Evolutionary conservation across 2,113 vertebrate genomes (phyloP).

Genomic region (Phyllostomus hastatus): DNA sequence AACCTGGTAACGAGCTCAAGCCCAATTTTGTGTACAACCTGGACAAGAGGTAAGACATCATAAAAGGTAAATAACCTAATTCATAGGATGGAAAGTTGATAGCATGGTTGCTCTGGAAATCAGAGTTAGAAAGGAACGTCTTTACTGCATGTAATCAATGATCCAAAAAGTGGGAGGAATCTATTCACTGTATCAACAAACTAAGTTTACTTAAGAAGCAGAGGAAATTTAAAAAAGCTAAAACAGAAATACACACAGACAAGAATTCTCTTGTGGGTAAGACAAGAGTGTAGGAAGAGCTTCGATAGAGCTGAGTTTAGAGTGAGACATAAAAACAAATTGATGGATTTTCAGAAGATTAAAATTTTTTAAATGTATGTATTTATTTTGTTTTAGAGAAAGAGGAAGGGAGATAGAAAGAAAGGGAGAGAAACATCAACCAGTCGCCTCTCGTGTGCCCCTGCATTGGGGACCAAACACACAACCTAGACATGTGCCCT

Average conservation of each 20-base stretch:
- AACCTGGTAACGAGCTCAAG: not conserved
- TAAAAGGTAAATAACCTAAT: not conserved
- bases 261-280: no score
- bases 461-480: no score
- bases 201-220: not conserved
- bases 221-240: not conserved
- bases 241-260: not conserved
- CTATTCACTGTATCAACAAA: no score
- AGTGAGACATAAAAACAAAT: not conserved
- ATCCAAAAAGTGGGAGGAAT: not conserved
- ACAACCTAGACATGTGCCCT: no score
- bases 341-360: conserved; percentile 58
- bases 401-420: no score
- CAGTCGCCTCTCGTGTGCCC: no score
- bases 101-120: not conserved
- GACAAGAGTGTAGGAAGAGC: not conserved
- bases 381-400: no score
- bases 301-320: not conserved
- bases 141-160: not conserved
- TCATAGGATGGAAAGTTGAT: not conserved
- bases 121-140: not conserved
- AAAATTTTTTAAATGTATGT: not conserved
- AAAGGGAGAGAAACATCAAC: no score
- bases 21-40: not conserved
- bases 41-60: not conserved